Evolutionary conservation across 2,113 vertebrate genomes (phyloP).

Genomic region (Glaucidium brasilianum): DNA sequence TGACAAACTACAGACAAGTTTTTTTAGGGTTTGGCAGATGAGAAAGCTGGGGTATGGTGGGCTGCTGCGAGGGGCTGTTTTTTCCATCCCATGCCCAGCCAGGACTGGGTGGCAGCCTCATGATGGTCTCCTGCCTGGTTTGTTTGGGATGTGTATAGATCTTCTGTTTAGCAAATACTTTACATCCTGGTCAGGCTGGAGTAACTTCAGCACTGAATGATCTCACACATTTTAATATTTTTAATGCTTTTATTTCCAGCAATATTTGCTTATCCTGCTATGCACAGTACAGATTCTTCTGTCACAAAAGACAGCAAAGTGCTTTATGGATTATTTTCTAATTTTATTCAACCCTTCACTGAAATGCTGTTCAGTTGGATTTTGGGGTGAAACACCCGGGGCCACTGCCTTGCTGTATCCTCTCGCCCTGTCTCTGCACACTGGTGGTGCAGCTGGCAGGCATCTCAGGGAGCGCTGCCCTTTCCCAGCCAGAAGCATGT

Average conservation of each 20-base stretch:
- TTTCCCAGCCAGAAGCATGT: neutral
- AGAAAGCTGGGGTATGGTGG: neutral
- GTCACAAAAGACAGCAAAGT: neutral
- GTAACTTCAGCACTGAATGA: neutral
- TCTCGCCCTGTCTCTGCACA: neutral
- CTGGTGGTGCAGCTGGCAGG: neutral
- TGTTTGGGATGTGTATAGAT: neutral
- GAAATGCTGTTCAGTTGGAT: neutral
- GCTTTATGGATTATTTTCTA: neutral
- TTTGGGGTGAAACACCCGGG: neutral
- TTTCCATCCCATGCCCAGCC: neutral
- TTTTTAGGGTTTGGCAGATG: neutral
- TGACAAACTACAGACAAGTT: neutral
- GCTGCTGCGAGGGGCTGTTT: neutral
- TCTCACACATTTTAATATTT: neutral
- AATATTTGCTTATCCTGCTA: neutral
- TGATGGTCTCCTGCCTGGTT: neutral
- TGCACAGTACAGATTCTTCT: neutral
- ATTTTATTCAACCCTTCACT: neutral
- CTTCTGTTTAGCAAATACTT: neutral
- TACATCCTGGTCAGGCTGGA: neutral
- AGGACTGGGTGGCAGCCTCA: neutral
- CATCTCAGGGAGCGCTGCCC: accelerated
- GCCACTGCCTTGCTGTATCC: neutral
- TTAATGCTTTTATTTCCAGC: neutral